A percentile compares a stretch with the other conserved stretches of the same genome.
These are phyloP conservation scores for Thamnophis sirtalis DNA, from an alignment of 2,113 vertebrate genomes.

Conservation along the genomic window DNA sequence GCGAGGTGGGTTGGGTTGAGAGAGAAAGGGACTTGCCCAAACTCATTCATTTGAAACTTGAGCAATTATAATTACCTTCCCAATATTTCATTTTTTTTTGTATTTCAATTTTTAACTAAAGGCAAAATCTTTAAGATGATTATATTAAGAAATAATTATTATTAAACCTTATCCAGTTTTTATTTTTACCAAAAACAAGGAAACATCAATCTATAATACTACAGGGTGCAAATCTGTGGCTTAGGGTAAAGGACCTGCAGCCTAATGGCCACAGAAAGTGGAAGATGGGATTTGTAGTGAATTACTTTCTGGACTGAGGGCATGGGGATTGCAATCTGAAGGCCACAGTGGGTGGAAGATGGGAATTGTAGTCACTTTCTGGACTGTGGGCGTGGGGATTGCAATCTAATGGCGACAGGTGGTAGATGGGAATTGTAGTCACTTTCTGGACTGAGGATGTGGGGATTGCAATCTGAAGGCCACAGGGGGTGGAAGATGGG, in stretches of 20 bases:
- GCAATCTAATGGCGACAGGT: neutral
- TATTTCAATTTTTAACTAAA: neutral
- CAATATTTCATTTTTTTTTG: neutral
- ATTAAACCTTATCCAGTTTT: too few relatives aligned
- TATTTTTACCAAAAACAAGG: too few relatives aligned
- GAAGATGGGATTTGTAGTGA: neutral
- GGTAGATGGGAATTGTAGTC: neutral
- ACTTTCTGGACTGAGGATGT: neutral
- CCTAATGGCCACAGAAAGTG: neutral
- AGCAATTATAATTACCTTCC: neutral
- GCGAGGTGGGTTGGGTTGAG: neutral
- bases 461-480: neutral
- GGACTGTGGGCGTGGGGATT: neutral
- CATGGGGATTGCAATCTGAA: too few relatives aligned
- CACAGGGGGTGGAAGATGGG: neutral
- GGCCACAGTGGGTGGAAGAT: too few relatives aligned
- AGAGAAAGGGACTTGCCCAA: neutral
- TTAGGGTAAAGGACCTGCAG: neutral
- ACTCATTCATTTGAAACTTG: neutral
- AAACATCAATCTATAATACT: neutral
- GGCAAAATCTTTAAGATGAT: neutral
- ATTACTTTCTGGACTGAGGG: neutral
- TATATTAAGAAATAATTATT: too few relatives aligned
- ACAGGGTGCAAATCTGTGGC: neutral
- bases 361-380: neutral